Evolutionary conservation across 1,140 invertebrate species (phyloP).

Genomic region (Euura saliciscinereae): DNA sequence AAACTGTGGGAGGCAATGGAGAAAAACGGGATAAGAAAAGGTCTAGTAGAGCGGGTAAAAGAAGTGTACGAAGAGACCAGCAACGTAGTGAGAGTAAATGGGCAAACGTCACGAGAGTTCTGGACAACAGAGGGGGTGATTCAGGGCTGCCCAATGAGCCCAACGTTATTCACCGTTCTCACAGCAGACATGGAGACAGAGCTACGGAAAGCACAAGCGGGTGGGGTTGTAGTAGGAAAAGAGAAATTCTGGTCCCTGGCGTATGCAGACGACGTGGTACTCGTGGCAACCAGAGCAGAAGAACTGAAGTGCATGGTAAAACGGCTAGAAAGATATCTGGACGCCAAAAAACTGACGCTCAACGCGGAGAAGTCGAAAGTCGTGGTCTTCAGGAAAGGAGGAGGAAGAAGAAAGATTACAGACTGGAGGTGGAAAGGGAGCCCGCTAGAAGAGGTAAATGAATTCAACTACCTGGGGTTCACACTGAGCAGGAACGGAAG

Average conservation of each 20-base stretch:
- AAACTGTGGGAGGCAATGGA: slow-evolving; percentile 21
- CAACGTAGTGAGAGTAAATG: slow-evolving; percentile 13
- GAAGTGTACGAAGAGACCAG: slow-evolving; percentile 17
- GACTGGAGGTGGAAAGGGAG: no score
- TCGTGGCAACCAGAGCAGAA: no score
- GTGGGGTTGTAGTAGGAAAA: slow-evolving; percentile 10
- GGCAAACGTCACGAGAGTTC: neutral
- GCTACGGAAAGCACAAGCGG: neutral
- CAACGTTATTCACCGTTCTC: neutral
- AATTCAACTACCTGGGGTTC: no score
- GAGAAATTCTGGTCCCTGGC: neutral
- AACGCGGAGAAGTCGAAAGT: no score
- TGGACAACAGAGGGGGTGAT: neutral
- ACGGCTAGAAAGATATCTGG: no score
- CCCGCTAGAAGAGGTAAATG: no score
- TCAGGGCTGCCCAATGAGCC: neutral
- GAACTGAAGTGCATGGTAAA: no score
- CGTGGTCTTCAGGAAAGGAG: no score
- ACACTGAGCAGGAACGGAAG: no score
- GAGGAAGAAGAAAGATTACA: no score
- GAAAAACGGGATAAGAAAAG: slow-evolving; percentile 14
- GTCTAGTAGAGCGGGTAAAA: slow-evolving; percentile 14
- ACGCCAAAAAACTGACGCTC: no score
- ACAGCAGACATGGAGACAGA: slow-evolving; percentile 10
- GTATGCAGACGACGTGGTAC: no score